These are phyloP conservation scores for Homalodisca vitripennis DNA, from an alignment of 1,140 invertebrate species.

Conservation along the genomic window DNA sequence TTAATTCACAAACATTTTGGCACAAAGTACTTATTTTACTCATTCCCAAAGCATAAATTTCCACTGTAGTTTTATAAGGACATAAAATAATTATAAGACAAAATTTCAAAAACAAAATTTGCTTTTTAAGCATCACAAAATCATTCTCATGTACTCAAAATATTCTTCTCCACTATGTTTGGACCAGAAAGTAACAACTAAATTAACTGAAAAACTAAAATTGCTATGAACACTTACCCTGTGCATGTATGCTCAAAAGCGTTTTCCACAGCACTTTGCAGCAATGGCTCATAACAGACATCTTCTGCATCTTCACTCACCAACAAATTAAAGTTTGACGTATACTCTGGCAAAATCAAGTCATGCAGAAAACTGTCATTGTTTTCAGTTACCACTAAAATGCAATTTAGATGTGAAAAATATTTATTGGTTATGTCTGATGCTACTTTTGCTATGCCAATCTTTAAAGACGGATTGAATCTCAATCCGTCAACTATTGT, in stretches of 20 bases:
- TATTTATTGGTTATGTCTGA: not conserved
- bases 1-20: not conserved
- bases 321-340: not conserved
- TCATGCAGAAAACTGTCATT: not conserved
- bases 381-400: not conserved
- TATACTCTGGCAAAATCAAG: not conserved
- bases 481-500: too few species aligned
- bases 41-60: not conserved
- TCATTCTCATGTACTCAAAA: not conserved
- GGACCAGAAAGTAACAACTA: not conserved
- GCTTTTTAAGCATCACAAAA: not conserved
- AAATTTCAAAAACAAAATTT: not conserved
- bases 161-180: not conserved
- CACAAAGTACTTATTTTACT: not conserved
- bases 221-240: not conserved
- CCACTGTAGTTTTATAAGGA: not conserved
- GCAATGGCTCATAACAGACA: not conserved
- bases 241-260: conserved; percentile 8
- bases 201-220: not conserved
- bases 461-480: too few species aligned
- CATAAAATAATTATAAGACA: not conserved
- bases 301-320: not conserved
- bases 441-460: not conserved
- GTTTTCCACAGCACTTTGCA: not conserved
- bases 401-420: not conserved